These are phyloP conservation scores for Patella caerulea DNA, from an alignment of 2,888 invertebrate genomes.

Conservation along the genomic window DNA sequence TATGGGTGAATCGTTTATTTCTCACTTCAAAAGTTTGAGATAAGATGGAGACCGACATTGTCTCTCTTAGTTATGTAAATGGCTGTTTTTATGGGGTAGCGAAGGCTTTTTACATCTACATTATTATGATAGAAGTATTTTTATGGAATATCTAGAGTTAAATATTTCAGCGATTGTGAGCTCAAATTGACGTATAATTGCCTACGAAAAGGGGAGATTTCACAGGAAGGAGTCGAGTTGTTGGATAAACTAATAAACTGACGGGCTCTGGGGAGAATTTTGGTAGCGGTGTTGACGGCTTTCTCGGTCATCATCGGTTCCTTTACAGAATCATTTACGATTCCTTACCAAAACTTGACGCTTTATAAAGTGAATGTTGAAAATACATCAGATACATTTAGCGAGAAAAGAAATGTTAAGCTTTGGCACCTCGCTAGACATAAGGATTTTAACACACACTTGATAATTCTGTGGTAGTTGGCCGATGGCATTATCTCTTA, in stretches of 20 bases:
- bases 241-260: neutral
- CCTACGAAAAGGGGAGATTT: neutral
- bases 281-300: neutral
- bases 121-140: neutral
- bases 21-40: neutral
- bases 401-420: neutral
- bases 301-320: neutral
- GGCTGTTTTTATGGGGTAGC: neutral
- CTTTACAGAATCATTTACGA: slow-evolving; percentile 10
- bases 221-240: neutral
- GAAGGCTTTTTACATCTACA: slow-evolving; percentile 9
- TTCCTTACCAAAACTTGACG: neutral
- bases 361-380: slow-evolving; percentile 5
- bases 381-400: neutral
- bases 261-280: neutral
- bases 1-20: neutral
- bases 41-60: neutral
- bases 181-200: slow-evolving; percentile 3
- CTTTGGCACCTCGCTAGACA: slow-evolving; percentile 3
- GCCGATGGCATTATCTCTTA: neutral
- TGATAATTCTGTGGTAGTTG: slow-evolving; percentile 1
- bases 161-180: slow-evolving; percentile 7
- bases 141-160: neutral
- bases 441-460: neutral
- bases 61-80: neutral